Base-by-base conservation (phyloP, 1,140 invertebrate species). In the Anastatus disparis region DNA sequence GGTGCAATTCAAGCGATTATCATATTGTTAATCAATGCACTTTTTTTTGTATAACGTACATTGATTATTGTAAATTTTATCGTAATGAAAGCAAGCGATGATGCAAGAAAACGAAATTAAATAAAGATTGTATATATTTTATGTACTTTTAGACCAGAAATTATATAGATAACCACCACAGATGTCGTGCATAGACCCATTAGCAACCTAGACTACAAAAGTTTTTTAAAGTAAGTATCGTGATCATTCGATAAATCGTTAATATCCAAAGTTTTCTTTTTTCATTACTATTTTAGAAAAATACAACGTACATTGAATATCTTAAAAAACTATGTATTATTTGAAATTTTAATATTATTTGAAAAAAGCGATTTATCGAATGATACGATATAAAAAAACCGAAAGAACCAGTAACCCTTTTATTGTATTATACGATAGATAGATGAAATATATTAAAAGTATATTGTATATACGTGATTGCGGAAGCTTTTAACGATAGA, bases 201-300 rank as follows among this genome's bases (percentile, higher is more conserved):
- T 55, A 46, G 31, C 42, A 38, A 8, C 42, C 42, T 58, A 50
- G 1, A 17, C 27, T 35, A 59, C 8, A 38, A 4, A n/a, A 67
- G 40, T 24, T 42, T 15, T 55, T 42, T 17, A 56, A n/a, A 44
- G 6, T 22, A 48, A 48, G 1, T 22, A 27, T 27, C 10, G 17
- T 1, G 24, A 27, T 29, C 55, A 52, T 56, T 69, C 31, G 44
- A 69, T 42, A 69, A 69, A 69, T 69, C 46, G 20, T 24, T 31
- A 29, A 6, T 13, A 35, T 0, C 31, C 1, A n/a, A n/a, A n/a
- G n/a, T n/a, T n/a, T n/a, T n/a, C n/a, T n/a, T n/a, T n/a, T n/a
- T n/a, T n/a, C n/a, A n/a, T n/a, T n/a, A n/a, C n/a, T n/a, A n/a
- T n/a, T n/a, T n/a, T n/a, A n/a, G n/a, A n/a, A n/a, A n/a, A n/a